Percentiles rank a stretch among this genome's conserved stretches.
These are phyloP conservation scores for Cheilosia variabilis DNA, from an alignment of 2,888 invertebrate species.

Conservation along the genomic window DNA sequence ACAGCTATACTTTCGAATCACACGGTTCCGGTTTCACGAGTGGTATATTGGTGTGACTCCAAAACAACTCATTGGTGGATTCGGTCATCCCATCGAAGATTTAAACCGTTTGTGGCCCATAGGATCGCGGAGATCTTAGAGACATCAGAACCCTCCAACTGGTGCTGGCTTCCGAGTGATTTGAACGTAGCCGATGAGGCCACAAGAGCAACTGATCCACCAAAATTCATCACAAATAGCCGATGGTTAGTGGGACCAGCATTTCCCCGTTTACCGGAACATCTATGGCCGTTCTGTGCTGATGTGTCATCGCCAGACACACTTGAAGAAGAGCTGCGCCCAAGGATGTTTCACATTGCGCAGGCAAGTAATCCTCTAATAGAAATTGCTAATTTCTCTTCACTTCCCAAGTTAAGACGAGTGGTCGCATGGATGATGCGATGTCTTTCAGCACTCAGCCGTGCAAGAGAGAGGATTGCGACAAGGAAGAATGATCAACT, in stretches of 20 bases:
- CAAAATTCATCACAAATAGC: not conserved
- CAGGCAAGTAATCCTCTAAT: not conserved
- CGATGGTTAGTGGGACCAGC: not conserved
- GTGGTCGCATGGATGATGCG: not conserved
- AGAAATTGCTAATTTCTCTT: not conserved
- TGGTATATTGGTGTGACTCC: not conserved
- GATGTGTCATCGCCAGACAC: not conserved
- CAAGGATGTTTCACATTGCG: not conserved
- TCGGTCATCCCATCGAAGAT: not conserved
- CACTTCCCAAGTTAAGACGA: not conserved
- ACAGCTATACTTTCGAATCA: not conserved
- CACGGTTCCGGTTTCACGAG: not conserved
- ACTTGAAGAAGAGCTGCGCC: not conserved
- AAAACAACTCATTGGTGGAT: not conserved
- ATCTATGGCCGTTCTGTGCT: not conserved
- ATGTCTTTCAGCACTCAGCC: not conserved
- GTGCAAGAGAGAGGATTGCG: not conserved
- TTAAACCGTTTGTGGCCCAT: not conserved
- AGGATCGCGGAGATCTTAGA: not conserved
- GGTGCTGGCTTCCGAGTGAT: not conserved
- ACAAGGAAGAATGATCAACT: not conserved
- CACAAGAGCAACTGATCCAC: not conserved
- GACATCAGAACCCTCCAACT: not conserved
- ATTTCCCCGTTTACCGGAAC: not conserved
- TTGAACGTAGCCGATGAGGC: not conserved